Evolutionary conservation across 2,113 vertebrate species (phyloP).

Genomic region (Tamias sibiricus): DNA sequence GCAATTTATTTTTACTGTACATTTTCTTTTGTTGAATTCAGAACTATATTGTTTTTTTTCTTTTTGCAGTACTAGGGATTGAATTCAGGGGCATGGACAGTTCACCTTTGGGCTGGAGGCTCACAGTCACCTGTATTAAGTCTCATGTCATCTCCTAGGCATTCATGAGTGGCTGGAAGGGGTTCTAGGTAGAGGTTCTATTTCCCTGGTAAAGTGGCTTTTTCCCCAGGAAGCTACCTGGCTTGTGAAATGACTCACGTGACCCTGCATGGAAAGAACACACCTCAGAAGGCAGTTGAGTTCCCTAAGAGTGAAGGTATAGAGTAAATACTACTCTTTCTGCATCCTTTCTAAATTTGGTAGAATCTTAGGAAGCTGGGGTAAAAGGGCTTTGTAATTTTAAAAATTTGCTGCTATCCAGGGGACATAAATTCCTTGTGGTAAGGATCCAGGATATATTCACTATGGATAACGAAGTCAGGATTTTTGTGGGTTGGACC

Average conservation of each 20-base stretch:
- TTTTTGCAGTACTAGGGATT: too few relatives aligned
- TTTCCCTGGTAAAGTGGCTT: not conserved
- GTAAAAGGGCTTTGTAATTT: not conserved
- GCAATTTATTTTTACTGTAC: too few relatives aligned
- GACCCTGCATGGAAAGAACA: not conserved
- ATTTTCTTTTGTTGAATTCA: too few relatives aligned
- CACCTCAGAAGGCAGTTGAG: not conserved
- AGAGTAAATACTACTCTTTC: not conserved
- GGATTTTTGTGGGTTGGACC: not conserved
- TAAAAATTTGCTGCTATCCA: not conserved
- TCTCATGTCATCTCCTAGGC: not conserved
- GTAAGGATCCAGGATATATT: not conserved
- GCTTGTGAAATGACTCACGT: not conserved
- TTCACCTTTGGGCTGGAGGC: too few relatives aligned
- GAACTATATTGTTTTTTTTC: too few relatives aligned
- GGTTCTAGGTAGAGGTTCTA: not conserved
- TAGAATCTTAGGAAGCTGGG: not conserved
- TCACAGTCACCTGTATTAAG: not conserved
- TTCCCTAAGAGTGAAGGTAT: not conserved
- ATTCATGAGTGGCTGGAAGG: not conserved
- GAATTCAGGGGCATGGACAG: not conserved
- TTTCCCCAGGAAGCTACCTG: not conserved
- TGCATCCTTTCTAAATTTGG: not conserved
- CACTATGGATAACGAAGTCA: not conserved
- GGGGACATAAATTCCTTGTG: not conserved